phyloP scores from a whole-genome alignment of 2,113 vertebrate species.

The Glaucidium brasilianum region DNA sequence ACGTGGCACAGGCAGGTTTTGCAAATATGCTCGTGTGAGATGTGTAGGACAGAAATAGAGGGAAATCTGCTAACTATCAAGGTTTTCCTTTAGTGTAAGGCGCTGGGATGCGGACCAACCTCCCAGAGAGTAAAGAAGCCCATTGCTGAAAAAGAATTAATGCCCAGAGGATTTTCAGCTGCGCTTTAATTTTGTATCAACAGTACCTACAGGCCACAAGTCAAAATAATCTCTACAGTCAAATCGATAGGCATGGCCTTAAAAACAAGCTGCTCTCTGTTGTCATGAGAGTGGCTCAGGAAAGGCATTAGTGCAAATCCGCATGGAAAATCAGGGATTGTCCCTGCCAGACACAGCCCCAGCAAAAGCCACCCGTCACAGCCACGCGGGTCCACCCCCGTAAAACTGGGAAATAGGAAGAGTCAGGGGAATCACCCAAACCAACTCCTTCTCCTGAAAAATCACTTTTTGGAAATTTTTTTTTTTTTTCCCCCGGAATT shows the following conservation, averaged over 20 bases:
- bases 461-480: neutral
- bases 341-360: neutral
- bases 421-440: neutral
- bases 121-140: neutral
- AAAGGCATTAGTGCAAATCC: neutral
- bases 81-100: neutral
- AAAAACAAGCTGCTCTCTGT: neutral
- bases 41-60: neutral
- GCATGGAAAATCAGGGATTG: neutral
- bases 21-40: neutral
- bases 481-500: neutral
- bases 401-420: neutral
- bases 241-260: fast-evolving
- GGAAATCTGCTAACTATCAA: neutral
- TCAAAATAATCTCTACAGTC: neutral
- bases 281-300: neutral
- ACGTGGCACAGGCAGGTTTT: fast-evolving
- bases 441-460: neutral
- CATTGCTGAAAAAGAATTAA: neutral
- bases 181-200: neutral
- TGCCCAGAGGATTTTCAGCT: neutral
- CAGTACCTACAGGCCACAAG: neutral
- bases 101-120: neutral
- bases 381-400: neutral
- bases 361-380: neutral